Evolutionary conservation across 30 jellyfish, hydroid and myxozoan species (phyloP).

Genomic region (Phacellophora camtschatica): DNA sequence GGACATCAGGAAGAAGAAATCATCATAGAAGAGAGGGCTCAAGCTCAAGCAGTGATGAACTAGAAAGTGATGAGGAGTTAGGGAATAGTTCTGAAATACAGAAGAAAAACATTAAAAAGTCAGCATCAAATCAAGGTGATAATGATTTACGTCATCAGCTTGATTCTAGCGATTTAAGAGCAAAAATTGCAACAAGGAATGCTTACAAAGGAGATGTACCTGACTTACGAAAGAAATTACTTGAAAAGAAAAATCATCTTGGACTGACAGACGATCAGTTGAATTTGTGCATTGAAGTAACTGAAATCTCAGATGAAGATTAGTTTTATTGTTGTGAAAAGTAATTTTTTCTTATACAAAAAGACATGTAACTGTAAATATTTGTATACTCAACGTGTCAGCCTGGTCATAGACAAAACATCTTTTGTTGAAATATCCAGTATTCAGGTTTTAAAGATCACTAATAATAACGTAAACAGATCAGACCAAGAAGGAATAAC

Average conservation of each 20-base stretch:
- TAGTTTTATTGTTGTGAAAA: not conserved
- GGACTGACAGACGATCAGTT: slow-evolving; percentile 65
- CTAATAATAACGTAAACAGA: too few relatives aligned
- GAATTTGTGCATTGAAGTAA: slow-evolving; percentile 79
- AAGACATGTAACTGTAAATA: too few relatives aligned
- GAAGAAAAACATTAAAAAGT: not conserved
- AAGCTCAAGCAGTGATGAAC: slow-evolving; percentile 49
- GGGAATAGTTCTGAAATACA: not conserved
- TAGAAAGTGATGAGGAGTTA: slow-evolving; percentile 19
- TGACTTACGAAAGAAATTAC: slow-evolving; percentile 28
- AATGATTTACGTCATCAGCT: slow-evolving; percentile 22
- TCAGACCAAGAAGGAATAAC: too few relatives aligned
- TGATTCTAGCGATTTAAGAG: slow-evolving; percentile 3
- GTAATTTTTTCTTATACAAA: too few relatives aligned
- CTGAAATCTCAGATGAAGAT: slow-evolving; percentile 76
- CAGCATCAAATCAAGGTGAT: not conserved
- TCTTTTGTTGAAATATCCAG: too few relatives aligned
- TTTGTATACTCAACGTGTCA: too few relatives aligned
- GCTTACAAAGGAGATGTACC: not conserved
- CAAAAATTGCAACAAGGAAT: slow-evolving; percentile 9
- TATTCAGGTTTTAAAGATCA: too few relatives aligned
- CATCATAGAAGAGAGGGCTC: slow-evolving; percentile 28
- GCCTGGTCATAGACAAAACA: too few relatives aligned
- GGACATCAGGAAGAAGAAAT: slow-evolving; percentile 36
- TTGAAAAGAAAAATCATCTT: slow-evolving; percentile 29